These are phyloP conservation scores for Pollicipes pollicipes DNA, from an alignment of 1,140 invertebrate genomes.

Conservation along the genomic window DNA sequence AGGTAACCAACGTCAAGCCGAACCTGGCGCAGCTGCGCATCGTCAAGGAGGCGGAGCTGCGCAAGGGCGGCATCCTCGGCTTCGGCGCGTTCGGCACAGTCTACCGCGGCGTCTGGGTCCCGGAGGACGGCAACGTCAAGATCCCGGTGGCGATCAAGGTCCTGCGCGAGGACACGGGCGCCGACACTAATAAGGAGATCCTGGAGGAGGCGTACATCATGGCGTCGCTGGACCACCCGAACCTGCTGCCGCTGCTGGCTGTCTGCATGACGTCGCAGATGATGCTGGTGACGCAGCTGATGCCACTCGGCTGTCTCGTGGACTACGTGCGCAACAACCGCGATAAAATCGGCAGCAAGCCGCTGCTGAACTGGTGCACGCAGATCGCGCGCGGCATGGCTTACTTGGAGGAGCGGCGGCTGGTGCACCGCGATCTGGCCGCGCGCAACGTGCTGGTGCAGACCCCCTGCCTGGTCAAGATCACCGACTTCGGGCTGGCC, in stretches of 20 bases:
- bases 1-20: constrained; percentile 73
- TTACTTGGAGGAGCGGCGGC: constrained; percentile 79
- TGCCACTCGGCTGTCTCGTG: constrained; percentile 86
- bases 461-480: constrained; percentile 83
- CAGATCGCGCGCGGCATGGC: constrained; percentile 96
- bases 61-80: constrained; percentile 75
- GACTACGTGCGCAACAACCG: constrained; percentile 87
- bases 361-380: constrained; percentile 88
- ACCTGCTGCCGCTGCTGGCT: constrained; percentile 78
- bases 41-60: constrained; percentile 83
- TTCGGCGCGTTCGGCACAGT: constrained; percentile 98
- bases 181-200: constrained; percentile 85
- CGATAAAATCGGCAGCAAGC: constrained; percentile 76
- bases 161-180: constrained; percentile 54
- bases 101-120: constrained; percentile 93
- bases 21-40: constrained; percentile 83
- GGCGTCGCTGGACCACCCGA: constrained; percentile 90
- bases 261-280: constrained; percentile 95
- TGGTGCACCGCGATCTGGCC: constrained; percentile 91
- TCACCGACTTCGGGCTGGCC: constrained; percentile 94
- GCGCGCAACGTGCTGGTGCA: constrained; percentile 92
- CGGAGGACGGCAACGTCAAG: constrained; percentile 83
- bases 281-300: constrained; percentile 93
- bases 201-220: constrained; percentile 95
- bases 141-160: constrained; percentile 98